Evolutionary conservation across 2,113 vertebrate genomes (phyloP).

Genomic region (Brachyhypopomus gauderio): DNA sequence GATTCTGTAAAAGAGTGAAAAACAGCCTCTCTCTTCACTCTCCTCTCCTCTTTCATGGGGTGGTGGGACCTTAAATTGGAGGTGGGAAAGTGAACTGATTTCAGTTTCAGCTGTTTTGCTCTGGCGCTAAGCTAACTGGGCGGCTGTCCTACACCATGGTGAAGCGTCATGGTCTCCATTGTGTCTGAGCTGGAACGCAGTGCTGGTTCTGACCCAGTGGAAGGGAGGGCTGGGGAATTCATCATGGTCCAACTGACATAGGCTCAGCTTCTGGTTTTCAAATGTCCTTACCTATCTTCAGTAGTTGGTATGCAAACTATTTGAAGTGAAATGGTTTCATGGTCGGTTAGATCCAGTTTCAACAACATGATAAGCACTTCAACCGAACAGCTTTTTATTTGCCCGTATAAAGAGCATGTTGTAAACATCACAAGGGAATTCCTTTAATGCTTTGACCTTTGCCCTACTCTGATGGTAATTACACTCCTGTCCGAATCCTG

Average conservation of each 20-base stretch:
- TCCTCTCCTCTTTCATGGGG: constrained; percentile 47
- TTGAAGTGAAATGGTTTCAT: neutral
- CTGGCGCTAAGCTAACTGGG: constrained; percentile 61
- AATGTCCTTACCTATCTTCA: neutral
- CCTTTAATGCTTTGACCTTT: neutral
- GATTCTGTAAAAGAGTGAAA: too few species aligned
- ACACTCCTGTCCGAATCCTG: neutral
- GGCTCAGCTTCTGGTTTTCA: neutral
- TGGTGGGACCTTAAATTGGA: constrained; percentile 42
- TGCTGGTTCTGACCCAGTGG: neutral
- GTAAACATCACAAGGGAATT: neutral
- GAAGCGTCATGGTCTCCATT: neutral
- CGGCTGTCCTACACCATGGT: constrained; percentile 29
- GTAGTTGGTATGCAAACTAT: neutral
- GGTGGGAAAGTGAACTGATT: constrained; percentile 52
- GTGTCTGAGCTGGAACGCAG: neutral
- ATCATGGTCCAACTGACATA: neutral
- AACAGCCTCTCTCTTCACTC: constrained; percentile 21
- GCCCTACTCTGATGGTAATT: neutral
- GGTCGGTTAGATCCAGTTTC: neutral
- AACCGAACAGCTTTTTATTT: neutral
- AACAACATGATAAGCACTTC: neutral
- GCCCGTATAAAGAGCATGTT: neutral
- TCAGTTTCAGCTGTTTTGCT: constrained; percentile 59
- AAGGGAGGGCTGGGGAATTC: too few species aligned